Base-by-base conservation (phyloP, 2,888 invertebrate genomes). In the Leptinotarsa tumamoca region DNA sequence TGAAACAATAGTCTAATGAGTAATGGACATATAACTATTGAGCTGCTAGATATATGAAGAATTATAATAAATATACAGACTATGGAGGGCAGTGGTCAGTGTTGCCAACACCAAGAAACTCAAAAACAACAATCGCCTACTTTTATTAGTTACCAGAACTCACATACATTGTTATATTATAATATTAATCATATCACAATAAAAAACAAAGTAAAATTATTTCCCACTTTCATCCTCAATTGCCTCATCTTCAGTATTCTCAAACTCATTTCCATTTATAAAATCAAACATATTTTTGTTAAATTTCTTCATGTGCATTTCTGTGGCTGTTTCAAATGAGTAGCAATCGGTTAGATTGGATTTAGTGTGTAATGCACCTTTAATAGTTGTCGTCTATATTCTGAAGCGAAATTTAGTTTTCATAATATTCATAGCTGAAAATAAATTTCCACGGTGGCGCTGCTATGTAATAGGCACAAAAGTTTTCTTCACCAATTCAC, bases 251-350 rank as follows among this genome's bases (percentile, higher is more conserved):
- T 54, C 54, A 54, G 7, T 54, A 54, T 54, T 18, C 4, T 18
- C 18, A 54, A 4, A 54, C 18, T 54, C 54, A 54, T 54, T 18
- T n/a, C 17, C n/a, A n/a, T 54, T 54, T 54, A 18, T n/a, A 54
- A 54, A 54, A 54, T 54, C 18, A 18, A n/a, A 54, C 54, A 54
- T 54, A 54, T 54, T 54, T 54, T 54, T 54, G 18, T 54, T 54
- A n/a, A 54, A 54, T 54, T 15, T 54, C 54, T 54, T 54, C 54
- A 54, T 54, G 54, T 54, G 54, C 54, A 18, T 56, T 56, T 56
- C 54, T 56, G 21, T 56, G 54, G 54, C 18, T 27, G 33, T 33
- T 56, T 54, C 54, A 54, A 54, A 54, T 54, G 54, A 54, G n/a
- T 54, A 18, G 54, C 54, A 54, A 54, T 54, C 54, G 54, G n/a